Evolutionary conservation across 2,888 invertebrate genomes (phyloP), one percentile per base, ranked within the genome.

Genomic region (Adela reaumurella): DNA sequence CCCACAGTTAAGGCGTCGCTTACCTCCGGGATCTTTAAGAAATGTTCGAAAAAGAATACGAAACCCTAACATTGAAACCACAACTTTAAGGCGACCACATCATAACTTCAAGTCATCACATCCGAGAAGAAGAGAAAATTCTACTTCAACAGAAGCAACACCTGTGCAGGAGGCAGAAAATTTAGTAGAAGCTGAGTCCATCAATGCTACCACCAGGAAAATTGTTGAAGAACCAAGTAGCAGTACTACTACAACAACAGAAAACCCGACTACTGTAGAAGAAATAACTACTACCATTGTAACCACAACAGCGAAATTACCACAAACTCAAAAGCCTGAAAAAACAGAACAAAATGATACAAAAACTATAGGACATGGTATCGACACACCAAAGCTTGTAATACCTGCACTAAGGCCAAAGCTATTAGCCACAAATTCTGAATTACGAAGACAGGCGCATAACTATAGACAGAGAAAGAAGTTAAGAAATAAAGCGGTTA

Each of bases 401-500:
- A 45, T 41, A 47, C 29, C 3, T 19, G 42, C 45, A 51, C 24
- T 54, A 53, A 44, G 49, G 56, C 55, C 41, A 48, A 16, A 19
- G 35, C 16, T 46, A 18, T 41, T 19, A 50, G 51, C 58, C 1
- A 68, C 66, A 53, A 56, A 64, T 41, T 59, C 66, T 19, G 66
- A 64, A 52, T 57, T 68, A 54, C 62, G 71, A 53, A 59, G 63
- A 48, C 69, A 70, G 58, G 67, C 69, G 45, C 66, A 66, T 48
- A 68, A 68, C 49, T 69, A 72, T 51, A 65, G 68, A 54, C 56
- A 70, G 20, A 69, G 65, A 53, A 76, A 73, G 58, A 65, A 71
- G 28, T 54, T 69, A 20, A 70, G 67, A 56, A 67, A 68, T 49
- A 78, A 70, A 56, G 62, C 58, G 55, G 57, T 63, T 46, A 64